Percentiles rank a stretch among this genome's conserved stretches.
Conservation (phyloP, 2,797 vertebrate genomes). For the Microctenopoma lineatum region DNA sequence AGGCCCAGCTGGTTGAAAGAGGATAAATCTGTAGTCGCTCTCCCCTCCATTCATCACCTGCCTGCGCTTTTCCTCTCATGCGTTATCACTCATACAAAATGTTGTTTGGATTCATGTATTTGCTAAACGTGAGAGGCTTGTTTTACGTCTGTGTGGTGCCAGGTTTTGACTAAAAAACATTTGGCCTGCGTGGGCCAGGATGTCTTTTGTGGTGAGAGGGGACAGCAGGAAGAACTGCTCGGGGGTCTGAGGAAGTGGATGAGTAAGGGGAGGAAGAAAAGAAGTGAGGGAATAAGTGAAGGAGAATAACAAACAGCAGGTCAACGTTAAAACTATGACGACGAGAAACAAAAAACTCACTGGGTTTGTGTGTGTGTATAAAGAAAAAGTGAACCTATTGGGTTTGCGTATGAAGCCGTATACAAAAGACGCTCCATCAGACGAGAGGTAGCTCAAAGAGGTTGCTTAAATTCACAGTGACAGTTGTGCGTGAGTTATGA, state of each 20-base stretch:
- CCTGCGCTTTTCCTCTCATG: constrained; percentile 3
- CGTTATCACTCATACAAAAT: constrained; percentile 20
- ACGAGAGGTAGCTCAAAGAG: constrained; percentile 51
- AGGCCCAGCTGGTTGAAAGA: constrained; percentile 27
- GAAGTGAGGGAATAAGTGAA: constrained; percentile 39
- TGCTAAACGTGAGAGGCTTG: constrained; percentile 14
- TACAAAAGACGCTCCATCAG: constrained; percentile 23
- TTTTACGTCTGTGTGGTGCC: constrained; percentile 30
- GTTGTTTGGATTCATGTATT: constrained; percentile 17
- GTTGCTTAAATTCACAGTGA: constrained; percentile 48
- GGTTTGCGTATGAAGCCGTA: constrained; percentile 6
- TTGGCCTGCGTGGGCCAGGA: constrained; percentile 63
- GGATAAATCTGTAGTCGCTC: constrained; percentile 42
- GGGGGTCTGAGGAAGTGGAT: constrained; percentile 77
- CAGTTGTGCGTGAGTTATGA: constrained; percentile 61
- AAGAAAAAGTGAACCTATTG: background rate
- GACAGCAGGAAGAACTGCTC: constrained; percentile 80
- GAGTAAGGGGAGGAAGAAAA: constrained; percentile 60
- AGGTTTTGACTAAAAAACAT: constrained; percentile 37
- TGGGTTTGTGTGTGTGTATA: background rate
- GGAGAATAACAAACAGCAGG: constrained; percentile 34
- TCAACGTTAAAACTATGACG: constrained; percentile 16
- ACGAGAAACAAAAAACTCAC: background rate
- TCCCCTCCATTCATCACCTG: constrained; percentile 20
- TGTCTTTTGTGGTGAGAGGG: constrained; percentile 75